Conservation (phyloP, 2,888 invertebrate species). For the Chymomyza caudatula region DNA sequence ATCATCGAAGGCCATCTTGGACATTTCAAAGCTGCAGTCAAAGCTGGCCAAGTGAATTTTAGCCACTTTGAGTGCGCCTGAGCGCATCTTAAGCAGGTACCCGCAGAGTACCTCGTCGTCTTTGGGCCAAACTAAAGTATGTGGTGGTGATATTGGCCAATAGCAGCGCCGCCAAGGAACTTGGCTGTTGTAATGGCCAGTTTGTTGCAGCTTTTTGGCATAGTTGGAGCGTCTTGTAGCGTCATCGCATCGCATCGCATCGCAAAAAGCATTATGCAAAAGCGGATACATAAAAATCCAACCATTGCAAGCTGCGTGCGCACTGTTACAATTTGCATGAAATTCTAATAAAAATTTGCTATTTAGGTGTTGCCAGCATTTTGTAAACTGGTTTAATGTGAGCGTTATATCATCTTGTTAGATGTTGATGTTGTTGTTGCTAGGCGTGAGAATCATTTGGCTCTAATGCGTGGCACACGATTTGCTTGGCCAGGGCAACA, state of each 20-base stretch:
- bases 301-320: conserved; percentile 32
- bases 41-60: conserved; percentile 50
- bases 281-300: conserved; percentile 47
- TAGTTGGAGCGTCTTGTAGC: neutral
- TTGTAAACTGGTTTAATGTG: conserved; percentile 60
- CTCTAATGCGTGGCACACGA: neutral
- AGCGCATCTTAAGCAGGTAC: conserved; percentile 63
- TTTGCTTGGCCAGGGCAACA: neutral
- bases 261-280: conserved; percentile 57
- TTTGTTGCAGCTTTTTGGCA: neutral
- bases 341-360: conserved; percentile 68
- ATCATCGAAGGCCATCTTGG: conserved; percentile 66
- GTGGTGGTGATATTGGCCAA: conserved; percentile 23
- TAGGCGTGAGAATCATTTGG: neutral
- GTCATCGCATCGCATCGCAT: too few relatives aligned
- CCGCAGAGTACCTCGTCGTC: conserved; percentile 13
- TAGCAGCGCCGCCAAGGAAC: conserved; percentile 26
- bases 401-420: conserved; percentile 53
- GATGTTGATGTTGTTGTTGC: conserved; percentile 13
- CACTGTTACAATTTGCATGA: conserved; percentile 50
- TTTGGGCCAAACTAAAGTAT: neutral
- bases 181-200: conserved; percentile 22
- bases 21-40: conserved; percentile 52
- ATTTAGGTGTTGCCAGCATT: conserved; percentile 48
- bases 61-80: conserved; percentile 52